Conservation (phyloP, 2,888 invertebrate genomes). For the Thera obeliscata region DNA sequence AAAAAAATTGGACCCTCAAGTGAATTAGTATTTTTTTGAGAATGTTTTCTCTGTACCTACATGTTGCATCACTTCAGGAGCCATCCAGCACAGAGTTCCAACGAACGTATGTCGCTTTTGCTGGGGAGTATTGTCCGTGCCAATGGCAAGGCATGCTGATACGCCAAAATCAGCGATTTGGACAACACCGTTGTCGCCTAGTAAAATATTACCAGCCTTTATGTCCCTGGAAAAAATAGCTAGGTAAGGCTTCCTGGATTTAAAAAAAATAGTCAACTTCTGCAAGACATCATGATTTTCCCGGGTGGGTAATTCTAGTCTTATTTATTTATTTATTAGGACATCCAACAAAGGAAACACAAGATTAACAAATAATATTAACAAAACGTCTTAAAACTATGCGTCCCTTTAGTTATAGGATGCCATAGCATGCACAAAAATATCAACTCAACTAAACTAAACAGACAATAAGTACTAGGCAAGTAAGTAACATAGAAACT, state of each 20-base stretch:
- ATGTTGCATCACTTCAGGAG: conserved; percentile 99
- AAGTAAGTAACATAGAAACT: too few species aligned
- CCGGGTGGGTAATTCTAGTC: neutral
- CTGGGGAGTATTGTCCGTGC: conserved; percentile 95
- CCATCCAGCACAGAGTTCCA: conserved; percentile 99
- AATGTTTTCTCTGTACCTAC: conserved; percentile 84
- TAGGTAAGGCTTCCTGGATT: conserved; percentile 1
- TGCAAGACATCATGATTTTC: neutral
- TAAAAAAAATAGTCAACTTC: neutral
- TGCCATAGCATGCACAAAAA: too few species aligned
- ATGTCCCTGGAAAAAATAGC: conserved; percentile 88
- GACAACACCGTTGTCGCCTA: conserved; percentile 98
- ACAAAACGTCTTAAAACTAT: too few species aligned
- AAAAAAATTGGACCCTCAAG: too few species aligned
- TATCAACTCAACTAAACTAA: too few species aligned
- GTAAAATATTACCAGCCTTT: conserved; percentile 98
- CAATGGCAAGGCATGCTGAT: conserved; percentile 98
- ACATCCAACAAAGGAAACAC: too few species aligned
- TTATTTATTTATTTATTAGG: too few species aligned
- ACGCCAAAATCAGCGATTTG: conserved; percentile 99
- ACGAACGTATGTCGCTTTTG: conserved; percentile 99
- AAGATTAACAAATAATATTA: too few species aligned
- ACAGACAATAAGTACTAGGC: too few species aligned
- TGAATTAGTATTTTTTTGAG: neutral
- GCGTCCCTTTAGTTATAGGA: too few species aligned